Percentiles rank a stretch among this genome's conserved stretches.
phyloP scores from a whole-genome alignment of 1,140 invertebrate genomes.

The Bombus pascuorum region DNA sequence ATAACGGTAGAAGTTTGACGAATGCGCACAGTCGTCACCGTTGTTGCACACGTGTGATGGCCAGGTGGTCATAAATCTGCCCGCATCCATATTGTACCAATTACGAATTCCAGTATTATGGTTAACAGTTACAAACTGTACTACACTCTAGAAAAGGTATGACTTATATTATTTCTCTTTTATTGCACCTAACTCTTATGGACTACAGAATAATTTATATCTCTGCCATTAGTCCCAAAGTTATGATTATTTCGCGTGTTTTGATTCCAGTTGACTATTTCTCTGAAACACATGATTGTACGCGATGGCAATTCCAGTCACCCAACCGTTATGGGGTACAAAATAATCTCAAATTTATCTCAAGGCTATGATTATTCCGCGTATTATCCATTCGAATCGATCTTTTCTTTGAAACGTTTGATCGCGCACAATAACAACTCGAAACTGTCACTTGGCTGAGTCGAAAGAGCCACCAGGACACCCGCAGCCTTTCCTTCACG shows the following conservation, averaged over 20 bases:
- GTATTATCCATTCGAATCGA: too few species aligned
- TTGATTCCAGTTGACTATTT: neutral
- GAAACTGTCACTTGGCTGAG: conserved; percentile 46
- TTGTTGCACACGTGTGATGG: neutral
- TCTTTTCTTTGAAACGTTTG: neutral
- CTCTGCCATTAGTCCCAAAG: neutral
- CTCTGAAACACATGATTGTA: conserved; percentile 8
- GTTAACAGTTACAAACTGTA: neutral
- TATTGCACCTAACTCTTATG: neutral
- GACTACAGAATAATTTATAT: neutral
- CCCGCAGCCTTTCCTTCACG: conserved; percentile 69
- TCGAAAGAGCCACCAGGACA: conserved; percentile 52
- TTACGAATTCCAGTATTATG: neutral
- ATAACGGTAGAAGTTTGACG: neutral
- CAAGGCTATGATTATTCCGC: neutral
- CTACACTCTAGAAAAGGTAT: neutral
- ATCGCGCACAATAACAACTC: conserved; percentile 46
- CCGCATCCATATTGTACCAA: neutral
- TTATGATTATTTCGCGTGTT: neutral
- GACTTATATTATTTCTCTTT: neutral
- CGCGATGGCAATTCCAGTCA: conserved; percentile 38
- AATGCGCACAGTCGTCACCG: neutral
- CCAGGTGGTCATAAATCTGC: neutral
- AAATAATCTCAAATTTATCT: neutral
- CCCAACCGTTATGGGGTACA: too few species aligned